A percentile compares a stretch with the other conserved stretches of the same genome.
These are phyloP conservation scores for Scaptomyza pallida DNA, from an alignment of 1,140 invertebrate species.

Conservation along the genomic window DNA sequence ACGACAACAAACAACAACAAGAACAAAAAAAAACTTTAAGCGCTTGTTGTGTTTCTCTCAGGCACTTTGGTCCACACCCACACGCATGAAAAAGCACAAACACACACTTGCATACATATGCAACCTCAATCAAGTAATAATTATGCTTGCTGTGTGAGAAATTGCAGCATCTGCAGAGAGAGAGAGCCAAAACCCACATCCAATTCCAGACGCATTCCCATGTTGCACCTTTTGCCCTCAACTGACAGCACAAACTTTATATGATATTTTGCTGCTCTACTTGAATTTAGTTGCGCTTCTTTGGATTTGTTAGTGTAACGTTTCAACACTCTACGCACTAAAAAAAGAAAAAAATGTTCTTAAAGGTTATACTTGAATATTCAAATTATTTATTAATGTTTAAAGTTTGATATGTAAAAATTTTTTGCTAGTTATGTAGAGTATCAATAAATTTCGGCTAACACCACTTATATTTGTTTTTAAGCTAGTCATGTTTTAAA, in stretches of 20 bases:
- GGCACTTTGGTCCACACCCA: slow-evolving; percentile 36
- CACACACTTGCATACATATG: slow-evolving; percentile 10
- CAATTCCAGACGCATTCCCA: slow-evolving; percentile 2
- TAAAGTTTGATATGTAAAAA: too few relatives aligned
- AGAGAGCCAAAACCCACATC: slow-evolving; percentile 1
- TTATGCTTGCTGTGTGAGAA: slow-evolving; percentile 52
- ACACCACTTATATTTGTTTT: not conserved
- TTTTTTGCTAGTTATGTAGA: too few relatives aligned
- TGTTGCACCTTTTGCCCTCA: slow-evolving; percentile 5
- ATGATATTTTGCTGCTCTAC: slow-evolving; percentile 8
- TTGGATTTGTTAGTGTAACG: slow-evolving; percentile 1
- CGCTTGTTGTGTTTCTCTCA: slow-evolving; percentile 34
- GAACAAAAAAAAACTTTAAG: slow-evolving; percentile 52
- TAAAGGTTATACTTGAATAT: too few relatives aligned
- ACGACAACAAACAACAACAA: slow-evolving; percentile 24
- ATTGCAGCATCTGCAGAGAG: slow-evolving; percentile 35
- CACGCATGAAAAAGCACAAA: slow-evolving; percentile 1
- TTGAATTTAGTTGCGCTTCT: slow-evolving; percentile 9
- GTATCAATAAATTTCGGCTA: not conserved
- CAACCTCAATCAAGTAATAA: slow-evolving; percentile 71
- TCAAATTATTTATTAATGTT: too few relatives aligned
- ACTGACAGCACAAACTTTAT: not conserved
- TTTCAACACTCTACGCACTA: not conserved
- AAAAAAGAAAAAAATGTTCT: not conserved
- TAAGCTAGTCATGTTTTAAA: not conserved